phyloP scores from a whole-genome alignment of 2,888 invertebrate genomes.

The Acronicta leporina region DNA sequence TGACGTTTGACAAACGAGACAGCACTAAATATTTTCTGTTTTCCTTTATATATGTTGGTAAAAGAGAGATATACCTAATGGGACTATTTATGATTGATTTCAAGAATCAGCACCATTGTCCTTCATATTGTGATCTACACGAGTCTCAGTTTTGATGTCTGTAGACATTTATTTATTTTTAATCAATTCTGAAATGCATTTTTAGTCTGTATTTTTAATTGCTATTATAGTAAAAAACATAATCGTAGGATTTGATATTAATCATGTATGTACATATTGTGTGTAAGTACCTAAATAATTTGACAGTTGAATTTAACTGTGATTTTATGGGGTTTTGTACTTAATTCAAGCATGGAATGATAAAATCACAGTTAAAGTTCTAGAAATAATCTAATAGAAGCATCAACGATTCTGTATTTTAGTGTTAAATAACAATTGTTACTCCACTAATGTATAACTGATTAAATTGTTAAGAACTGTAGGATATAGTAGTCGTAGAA shows the following conservation, averaged over 20 bases:
- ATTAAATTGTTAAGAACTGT: constrained; percentile 7
- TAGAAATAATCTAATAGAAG: neutral
- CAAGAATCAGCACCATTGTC: neutral
- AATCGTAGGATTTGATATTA: constrained; percentile 23
- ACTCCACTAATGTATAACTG: constrained; percentile 19
- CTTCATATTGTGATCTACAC: constrained; percentile 24
- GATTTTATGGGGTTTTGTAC: constrained; percentile 36
- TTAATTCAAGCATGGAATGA: constrained; percentile 9
- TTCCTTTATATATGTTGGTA: too few relatives aligned
- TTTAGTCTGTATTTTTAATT: constrained; percentile 44
- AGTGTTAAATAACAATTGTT: neutral
- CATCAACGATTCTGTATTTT: constrained; percentile 20
- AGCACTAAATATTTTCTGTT: too few relatives aligned
- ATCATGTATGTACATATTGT: constrained; percentile 34
- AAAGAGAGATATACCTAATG: too few relatives aligned
- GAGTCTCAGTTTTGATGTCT: constrained; percentile 19
- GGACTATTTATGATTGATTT: too few relatives aligned
- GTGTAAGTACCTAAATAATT: constrained; percentile 16
- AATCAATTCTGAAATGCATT: constrained; percentile 51
- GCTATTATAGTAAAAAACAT: constrained; percentile 38
- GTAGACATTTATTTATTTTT: constrained; percentile 42
- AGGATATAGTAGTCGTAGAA: constrained; percentile 10
- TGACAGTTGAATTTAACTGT: constrained; percentile 16
- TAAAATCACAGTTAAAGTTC: constrained; percentile 33
- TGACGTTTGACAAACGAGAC: too few relatives aligned